phyloP scores from a whole-genome alignment of 2,113 vertebrate species.

The Brachyhypopomus gauderio region DNA sequence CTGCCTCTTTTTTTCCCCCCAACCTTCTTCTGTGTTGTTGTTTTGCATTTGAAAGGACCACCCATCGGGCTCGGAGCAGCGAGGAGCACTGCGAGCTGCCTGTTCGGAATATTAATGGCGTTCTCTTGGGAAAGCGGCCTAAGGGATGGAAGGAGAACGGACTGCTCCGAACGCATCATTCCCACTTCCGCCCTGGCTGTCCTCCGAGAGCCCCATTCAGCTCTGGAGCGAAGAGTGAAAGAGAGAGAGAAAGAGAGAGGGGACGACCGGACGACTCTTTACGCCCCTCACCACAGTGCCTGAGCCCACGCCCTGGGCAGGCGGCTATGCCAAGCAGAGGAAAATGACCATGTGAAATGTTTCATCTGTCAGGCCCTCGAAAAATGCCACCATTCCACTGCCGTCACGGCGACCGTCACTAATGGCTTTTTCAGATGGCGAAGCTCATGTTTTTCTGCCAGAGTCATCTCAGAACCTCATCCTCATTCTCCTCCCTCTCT shows the following conservation, averaged over 20 bases:
- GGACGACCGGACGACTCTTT: slow-evolving; percentile 8
- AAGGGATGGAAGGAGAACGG: slow-evolving; percentile 47
- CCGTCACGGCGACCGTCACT: slow-evolving; percentile 51
- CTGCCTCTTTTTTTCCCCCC: slow-evolving; percentile 1
- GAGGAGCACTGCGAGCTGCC: slow-evolving; percentile 50
- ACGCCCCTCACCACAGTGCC: neutral
- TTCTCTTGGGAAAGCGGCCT: slow-evolving; percentile 61
- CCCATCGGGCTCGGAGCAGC: slow-evolving; percentile 59
- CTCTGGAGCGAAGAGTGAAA: neutral
- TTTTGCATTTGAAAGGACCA: slow-evolving; percentile 62
- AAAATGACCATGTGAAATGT: slow-evolving; percentile 63
- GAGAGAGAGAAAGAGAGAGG: neutral
- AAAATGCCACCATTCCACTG: slow-evolving; percentile 54
- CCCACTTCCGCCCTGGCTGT: slow-evolving; percentile 48
- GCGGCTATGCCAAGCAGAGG: slow-evolving; percentile 45
- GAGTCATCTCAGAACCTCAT: slow-evolving; percentile 41
- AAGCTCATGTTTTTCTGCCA: slow-evolving; percentile 42
- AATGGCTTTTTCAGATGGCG: slow-evolving; percentile 70
- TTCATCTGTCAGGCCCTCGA: slow-evolving; percentile 58
- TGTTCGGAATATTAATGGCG: slow-evolving; percentile 61
- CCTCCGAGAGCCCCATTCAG: slow-evolving; percentile 11
- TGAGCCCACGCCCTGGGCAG: slow-evolving; percentile 10
- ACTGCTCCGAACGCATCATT: slow-evolving; percentile 35
- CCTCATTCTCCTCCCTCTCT: neutral
- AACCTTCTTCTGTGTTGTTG: slow-evolving; percentile 51